Evolutionary conservation across 2,888 invertebrate genomes (phyloP).

Genomic region (Punctoribates punctum): DNA sequence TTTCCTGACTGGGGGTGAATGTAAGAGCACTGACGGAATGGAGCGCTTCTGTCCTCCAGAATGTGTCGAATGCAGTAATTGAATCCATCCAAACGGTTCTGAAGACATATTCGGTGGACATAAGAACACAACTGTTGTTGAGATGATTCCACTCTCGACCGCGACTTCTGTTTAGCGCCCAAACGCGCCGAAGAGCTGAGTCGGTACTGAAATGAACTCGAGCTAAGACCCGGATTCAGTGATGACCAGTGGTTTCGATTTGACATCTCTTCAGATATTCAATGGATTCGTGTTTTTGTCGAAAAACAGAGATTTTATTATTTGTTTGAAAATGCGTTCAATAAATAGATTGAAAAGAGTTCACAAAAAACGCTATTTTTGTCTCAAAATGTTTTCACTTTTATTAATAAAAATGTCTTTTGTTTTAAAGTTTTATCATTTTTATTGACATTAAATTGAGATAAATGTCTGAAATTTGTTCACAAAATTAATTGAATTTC

Average conservation of each 20-base stretch:
- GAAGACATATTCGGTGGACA: slow-evolving; percentile 54
- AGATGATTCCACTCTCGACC: neutral
- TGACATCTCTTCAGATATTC: neutral
- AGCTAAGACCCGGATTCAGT: neutral
- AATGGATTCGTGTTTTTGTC: neutral
- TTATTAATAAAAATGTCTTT: no score
- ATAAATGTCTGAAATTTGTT: neutral
- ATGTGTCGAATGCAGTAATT: slow-evolving; percentile 78
- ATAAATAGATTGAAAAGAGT: neutral
- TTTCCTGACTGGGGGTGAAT: slow-evolving; percentile 66
- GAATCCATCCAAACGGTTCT: slow-evolving; percentile 64
- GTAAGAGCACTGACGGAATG: slow-evolving; percentile 75
- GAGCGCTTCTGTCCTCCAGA: slow-evolving; percentile 73
- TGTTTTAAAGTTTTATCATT: no score
- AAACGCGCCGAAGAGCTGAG: neutral
- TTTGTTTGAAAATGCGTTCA: slow-evolving; percentile 14
- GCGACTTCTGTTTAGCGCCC: neutral
- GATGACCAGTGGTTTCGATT: neutral
- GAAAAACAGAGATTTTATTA: neutral
- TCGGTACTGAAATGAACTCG: slow-evolving; percentile 3
- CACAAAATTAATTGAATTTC: neutral
- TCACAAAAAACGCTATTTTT: neutral
- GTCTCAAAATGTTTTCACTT: neutral
- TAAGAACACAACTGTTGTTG: slow-evolving; percentile 48
- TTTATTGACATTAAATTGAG: no score